Base-by-base conservation (phyloP, 2,113 vertebrate species). In the Casuarius casuarius region DNA sequence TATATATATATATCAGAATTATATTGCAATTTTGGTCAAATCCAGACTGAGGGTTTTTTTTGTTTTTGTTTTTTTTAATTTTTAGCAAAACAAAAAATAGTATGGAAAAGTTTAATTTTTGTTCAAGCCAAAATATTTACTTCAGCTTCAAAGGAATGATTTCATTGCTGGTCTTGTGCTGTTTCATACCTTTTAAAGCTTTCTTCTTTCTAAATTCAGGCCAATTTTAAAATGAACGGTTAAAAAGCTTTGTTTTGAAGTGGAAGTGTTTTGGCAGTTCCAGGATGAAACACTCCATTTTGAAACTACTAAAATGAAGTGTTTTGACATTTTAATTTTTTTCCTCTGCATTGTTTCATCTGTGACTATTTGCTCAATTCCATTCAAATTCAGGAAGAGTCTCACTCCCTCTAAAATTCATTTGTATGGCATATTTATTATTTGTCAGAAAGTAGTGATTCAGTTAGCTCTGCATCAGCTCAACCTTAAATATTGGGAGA, bases 231-330 rank as follows among this genome's bases (percentile, higher is more conserved):
- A 95, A 89, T 61, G 81, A 84, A 65, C 66, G 65, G 84, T 75
- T 87, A 48, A 82, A 95, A 92, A 87, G 58, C 84, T 79, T 90
- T 89, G 74, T 87, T 96, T 95, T 91, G 91, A 81, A 94, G 70
- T 62, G n/a, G 29, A 92, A 94, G 16, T 94, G 78, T 94, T 95
- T 95, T 95, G 94, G 74, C 94, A 91, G 62, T 38, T 92, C 74
- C 68, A 73, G 86, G 87, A 89, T 76, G 66, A 94, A 89, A 48
- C 22, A n/a, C 31, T 82, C 70, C 25, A 58, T 91, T 95, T 70
- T 65, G 49, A 91, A 95, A 87, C 82, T 40, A 78, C 19, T 87
- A 49, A 95, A 89, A 92, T 73, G 44, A 82, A 89, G 28, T 70
- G 54, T 90, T 95, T 94, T 92, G 87, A 87, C 66, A 82, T 75